A percentile compares a stretch with the other conserved stretches of the same genome.
These are phyloP conservation scores for Cherax quadricarinatus DNA, from an alignment of 1,140 invertebrate genomes.

Conservation along the genomic window DNA sequence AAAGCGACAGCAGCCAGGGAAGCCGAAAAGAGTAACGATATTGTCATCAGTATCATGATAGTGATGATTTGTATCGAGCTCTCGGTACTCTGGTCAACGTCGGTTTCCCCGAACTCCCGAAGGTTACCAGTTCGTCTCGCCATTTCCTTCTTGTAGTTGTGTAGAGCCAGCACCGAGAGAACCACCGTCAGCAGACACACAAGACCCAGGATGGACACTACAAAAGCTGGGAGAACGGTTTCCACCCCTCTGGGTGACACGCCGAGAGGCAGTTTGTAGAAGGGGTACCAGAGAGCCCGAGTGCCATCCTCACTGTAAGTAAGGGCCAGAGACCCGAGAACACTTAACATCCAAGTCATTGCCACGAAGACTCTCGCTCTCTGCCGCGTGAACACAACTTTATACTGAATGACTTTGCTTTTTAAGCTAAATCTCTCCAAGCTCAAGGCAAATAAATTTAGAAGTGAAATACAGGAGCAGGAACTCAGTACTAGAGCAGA, in stretches of 20 bases:
- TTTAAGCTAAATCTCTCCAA: neutral
- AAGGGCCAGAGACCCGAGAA: constrained; percentile 12
- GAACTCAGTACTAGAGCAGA: neutral
- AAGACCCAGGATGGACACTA: neutral
- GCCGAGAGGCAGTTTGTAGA: constrained; percentile 28
- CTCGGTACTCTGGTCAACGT: neutral
- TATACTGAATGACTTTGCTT: neutral
- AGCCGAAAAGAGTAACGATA: neutral
- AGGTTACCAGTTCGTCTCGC: neutral
- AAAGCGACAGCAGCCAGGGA: neutral
- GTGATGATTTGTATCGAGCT: too few species aligned
- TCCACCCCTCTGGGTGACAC: neutral
- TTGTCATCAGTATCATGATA: neutral
- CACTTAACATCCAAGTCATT: constrained; percentile 1
- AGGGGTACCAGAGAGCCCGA: constrained; percentile 19
- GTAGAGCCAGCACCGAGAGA: neutral
- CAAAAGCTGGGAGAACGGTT: neutral
- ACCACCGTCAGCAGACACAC: neutral
- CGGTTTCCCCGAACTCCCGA: neutral
- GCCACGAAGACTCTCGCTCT: neutral
- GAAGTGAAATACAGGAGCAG: constrained; percentile 6
- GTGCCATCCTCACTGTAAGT: neutral
- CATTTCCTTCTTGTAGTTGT: neutral
- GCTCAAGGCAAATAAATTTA: neutral
- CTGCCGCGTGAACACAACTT: neutral